Base-by-base conservation (phyloP, 2,888 invertebrate species). In the Drosophila siamana region DNA sequence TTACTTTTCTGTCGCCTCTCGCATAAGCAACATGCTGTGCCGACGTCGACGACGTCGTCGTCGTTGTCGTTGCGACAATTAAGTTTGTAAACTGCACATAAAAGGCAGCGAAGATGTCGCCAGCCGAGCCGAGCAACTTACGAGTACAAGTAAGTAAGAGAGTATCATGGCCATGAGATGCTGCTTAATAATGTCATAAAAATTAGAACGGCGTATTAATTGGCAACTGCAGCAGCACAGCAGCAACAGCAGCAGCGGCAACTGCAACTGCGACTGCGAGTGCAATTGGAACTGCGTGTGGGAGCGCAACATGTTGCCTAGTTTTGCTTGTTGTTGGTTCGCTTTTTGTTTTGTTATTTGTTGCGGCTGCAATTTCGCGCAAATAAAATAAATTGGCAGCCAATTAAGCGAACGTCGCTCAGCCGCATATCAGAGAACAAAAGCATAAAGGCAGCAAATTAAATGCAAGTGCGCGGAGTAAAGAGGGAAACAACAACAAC, bases 151-250 rank as follows among this genome's bases (percentile, higher is more conserved):
- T 11, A 33, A n/a, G 33, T 33, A 33, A 33, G 33, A 33, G 63
- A 61, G 75, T 65, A 78, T 80, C 80, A 77, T 74, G 72, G 59
- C 63, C 79, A 84, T 86, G 80, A 75, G 74, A 76, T 76, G 72
- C 80, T 81, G 77, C 33, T 86, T 86, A 86, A 86, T 86, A 88
- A 86, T 88, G 86, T 88, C 88, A 88, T 86, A 86, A 86, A 86
- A 86, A 86, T 86, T 86, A 86, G 86, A 88, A 88, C 83, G 86
- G 88, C 88, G 80, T 86, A 84, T 84, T 84, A 86, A 87, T 86
- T 88, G 85, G 86, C 56, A 41, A 64, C 43, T 44, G 44, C 46
- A 44, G 30, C 52, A 47, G 38, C 36, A 41, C 22, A 28, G 26
- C 30, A 52, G 40, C 47, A 38, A 33, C 16, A 13, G 16, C 24